A percentile compares a stretch with the other conserved stretches of the same genome.
These are phyloP conservation scores for Aldabrachelys gigantea DNA, from an alignment of 2,113 vertebrate genomes.

Conservation along the genomic window DNA sequence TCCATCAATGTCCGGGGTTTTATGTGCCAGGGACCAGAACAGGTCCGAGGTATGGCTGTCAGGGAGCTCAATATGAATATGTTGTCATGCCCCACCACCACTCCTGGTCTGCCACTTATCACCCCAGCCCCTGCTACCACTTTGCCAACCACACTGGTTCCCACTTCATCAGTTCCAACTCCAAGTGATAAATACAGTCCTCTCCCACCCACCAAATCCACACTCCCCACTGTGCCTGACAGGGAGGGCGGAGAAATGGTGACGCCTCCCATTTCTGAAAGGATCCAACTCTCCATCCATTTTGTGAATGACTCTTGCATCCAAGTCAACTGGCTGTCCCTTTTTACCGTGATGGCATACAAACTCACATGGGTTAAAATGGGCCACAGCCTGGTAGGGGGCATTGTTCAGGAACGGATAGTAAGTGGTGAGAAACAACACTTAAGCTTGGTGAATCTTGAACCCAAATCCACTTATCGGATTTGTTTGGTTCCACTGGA, in stretches of 20 bases:
- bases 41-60: conserved; percentile 95
- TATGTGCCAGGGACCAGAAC: conserved; percentile 93
- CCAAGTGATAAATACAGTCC: conserved; percentile 63
- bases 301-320: conserved; percentile 92
- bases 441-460: conserved; percentile 86
- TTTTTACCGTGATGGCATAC: conserved; percentile 91
- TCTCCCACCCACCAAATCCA: conserved; percentile 71
- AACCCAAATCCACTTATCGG: conserved; percentile 91
- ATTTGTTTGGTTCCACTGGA: conserved; percentile 96
- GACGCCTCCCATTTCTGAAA: conserved; percentile 87
- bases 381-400: conserved; percentile 91
- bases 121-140: conserved; percentile 76
- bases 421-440: conserved; percentile 90
- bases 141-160: conserved; percentile 68
- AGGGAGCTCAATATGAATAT: conserved; percentile 94
- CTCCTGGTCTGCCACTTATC: conserved; percentile 73
- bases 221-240: conserved; percentile 79
- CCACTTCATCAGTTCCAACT: conserved; percentile 41
- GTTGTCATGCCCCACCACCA: conserved; percentile 88
- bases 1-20: conserved; percentile 93
- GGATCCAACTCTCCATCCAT: conserved; percentile 90
- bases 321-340: conserved; percentile 92
- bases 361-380: conserved; percentile 98
- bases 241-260: conserved; percentile 73
- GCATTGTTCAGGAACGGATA: conserved; percentile 91